Evolutionary conservation across 1,140 invertebrate genomes (phyloP), one percentile per base, ranked within the genome.

Genomic region (Drosophila subpulchrella): DNA sequence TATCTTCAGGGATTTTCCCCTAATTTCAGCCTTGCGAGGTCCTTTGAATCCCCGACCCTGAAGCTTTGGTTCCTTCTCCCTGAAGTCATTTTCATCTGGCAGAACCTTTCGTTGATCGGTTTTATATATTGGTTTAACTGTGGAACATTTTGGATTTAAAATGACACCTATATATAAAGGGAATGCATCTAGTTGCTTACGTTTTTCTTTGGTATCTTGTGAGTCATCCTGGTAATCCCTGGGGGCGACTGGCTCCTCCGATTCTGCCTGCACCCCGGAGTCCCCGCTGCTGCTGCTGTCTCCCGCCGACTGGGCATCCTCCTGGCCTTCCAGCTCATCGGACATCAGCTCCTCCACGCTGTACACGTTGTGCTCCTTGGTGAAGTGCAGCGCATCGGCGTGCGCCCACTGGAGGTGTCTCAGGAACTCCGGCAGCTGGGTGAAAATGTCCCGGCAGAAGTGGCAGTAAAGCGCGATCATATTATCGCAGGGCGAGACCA

Each of bases 321-420:
- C 30, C 12, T 62, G 24, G 6, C 20, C 44, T 0, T 68, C 53
- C 2, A 71, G 17, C 12, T 65, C 59, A 0, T 73, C 11, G 3
- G 61, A 27, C 36, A 88, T 6, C 6, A 86, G 62, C 15, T 88
- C 80, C 17, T 88, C 84, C 13, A 89, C 32, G 27, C 47, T 80
- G 36, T 84, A 88, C 0, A 89, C 80, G 51, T 80, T 80, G 8
- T 78, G 57, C 4, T 68, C 51, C 0, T 60, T 55, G 1, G 47
- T 50, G 24, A 91, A 91, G 2, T 13, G 8, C 13, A 84, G 13
- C 4, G 65, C 38, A 44, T 86, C 70, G 30, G 58, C 42, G 27
- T 91, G 90, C 0, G 50, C 15, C 17, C n/a, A 34, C 32, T 84
- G 79, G 10, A 91, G 53, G 32, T 91, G 90, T 41, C 78, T 55